Conservation (phyloP, 2,888 invertebrate species). For the Lasioglossum morio region DNA sequence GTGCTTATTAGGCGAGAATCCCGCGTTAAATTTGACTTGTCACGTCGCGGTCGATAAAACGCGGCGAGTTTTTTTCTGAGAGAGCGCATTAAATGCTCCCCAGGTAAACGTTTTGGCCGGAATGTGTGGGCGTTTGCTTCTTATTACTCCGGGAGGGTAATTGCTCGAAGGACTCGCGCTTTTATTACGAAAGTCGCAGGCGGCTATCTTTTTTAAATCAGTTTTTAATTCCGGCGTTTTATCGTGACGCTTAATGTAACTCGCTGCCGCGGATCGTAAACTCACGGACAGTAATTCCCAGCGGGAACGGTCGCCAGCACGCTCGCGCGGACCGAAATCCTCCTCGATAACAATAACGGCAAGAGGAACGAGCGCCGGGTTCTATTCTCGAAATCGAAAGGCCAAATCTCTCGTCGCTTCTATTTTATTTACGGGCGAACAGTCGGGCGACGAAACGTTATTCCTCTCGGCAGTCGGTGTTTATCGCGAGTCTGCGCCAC, state of each 20-base stretch:
- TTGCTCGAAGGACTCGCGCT: conserved; percentile 56
- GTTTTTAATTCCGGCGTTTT: conserved; percentile 65
- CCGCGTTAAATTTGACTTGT: background rate
- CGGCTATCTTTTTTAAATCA: conserved; percentile 63
- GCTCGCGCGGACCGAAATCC: conserved; percentile 39
- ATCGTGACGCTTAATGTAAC: conserved; percentile 63
- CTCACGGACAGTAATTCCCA: conserved; percentile 50
- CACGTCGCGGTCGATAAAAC: background rate
- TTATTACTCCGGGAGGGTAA: conserved; percentile 51
- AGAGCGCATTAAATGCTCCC: background rate
- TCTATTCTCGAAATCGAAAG: conserved; percentile 21
- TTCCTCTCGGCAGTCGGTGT: background rate
- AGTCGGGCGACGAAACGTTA: background rate
- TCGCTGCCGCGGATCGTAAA: conserved; percentile 58
- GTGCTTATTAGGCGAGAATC: background rate
- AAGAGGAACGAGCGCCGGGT: background rate
- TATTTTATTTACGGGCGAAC: conserved; percentile 16
- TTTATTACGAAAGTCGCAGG: conserved; percentile 52
- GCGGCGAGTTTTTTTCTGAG: background rate
- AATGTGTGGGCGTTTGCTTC: conserved; percentile 37
- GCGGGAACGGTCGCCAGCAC: conserved; percentile 11
- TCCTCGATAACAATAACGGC: conserved; percentile 57
- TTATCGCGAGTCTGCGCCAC: background rate
- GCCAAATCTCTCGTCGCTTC: conserved; percentile 25
- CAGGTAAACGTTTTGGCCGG: background rate